Conservation (phyloP, 1,140 invertebrate genomes). For the Drosophila neocordata region DNA sequence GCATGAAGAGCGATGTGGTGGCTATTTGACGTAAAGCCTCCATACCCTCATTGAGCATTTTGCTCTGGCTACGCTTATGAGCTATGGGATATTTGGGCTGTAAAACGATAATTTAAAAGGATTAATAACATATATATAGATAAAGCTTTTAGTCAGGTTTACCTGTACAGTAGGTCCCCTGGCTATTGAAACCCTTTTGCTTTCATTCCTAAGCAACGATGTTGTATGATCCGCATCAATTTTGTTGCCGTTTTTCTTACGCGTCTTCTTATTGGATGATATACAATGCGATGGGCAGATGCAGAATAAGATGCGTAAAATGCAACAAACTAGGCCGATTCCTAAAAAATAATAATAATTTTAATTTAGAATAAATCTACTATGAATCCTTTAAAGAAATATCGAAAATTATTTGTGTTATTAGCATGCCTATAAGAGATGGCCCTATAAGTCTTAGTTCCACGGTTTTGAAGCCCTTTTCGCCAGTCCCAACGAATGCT, state of each 20-base stretch:
- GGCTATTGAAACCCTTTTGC: constrained; percentile 80
- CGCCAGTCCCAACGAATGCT: constrained; percentile 94
- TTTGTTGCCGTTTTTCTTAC: constrained; percentile 81
- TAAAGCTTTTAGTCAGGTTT: neutral
- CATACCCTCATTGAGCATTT: constrained; percentile 82
- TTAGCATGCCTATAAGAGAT: constrained; percentile 85
- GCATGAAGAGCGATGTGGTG: constrained; percentile 82
- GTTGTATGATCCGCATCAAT: constrained; percentile 82
- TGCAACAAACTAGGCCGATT: constrained; percentile 85
- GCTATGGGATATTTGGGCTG: constrained; percentile 76
- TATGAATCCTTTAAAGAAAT: no score
- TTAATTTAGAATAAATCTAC: no score
- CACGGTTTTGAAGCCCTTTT: constrained; percentile 94
- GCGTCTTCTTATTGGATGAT: constrained; percentile 75
- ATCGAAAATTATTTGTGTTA: constrained; percentile 36
- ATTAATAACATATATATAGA: no score
- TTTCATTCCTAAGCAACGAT: constrained; percentile 76
- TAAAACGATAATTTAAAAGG: no score
- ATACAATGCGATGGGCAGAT: constrained; percentile 85
- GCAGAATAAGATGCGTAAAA: constrained; percentile 85
- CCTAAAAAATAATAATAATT: no score
- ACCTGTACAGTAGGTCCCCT: constrained; percentile 71
- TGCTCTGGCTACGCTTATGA: constrained; percentile 80
- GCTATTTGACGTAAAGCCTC: constrained; percentile 82
- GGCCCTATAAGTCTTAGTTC: constrained; percentile 93